Evolutionary conservation across 2,888 invertebrate species (phyloP), one percentile per base, ranked within the genome.

Genomic region (Perizoma flavofasciatum): DNA sequence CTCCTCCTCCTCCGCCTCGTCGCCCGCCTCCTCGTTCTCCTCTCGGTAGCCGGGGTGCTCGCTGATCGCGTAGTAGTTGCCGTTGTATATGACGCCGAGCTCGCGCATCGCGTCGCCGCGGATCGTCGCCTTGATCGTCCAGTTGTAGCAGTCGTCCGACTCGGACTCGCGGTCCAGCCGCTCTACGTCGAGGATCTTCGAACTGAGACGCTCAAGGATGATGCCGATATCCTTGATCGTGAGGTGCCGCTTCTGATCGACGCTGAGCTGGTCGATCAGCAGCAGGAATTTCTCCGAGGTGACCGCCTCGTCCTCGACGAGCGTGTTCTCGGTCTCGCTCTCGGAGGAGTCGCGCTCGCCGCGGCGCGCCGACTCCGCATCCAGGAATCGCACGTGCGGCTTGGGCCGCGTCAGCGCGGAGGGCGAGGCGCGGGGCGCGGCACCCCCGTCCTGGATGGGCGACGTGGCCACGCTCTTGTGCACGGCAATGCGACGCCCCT

Each of bases 81-180:
- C 97, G 90, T 98, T 97, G 92, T 98, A 98, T 83, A 98, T 97
- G 74, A 98, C 97, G 67, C 98, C 98, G 67, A 98, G 93, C 88
- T 98, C 98, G 60, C 97, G 94, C 77, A 98, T 92, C 75, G 97
- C 96, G 88, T 98, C 97, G 54, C 98, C 98, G 65, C 97, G 94
- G 82, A 98, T 98, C 75, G 97, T 97, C 77, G 98, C 98, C 90
- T 97, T 98, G 92, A 98, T 98, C 88, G 98, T 98, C 98, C 98
- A 98, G 90, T 98, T 97, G 93, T 97, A 97, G 85, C 97, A 97
- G 88, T 98, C 97, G 88, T 97, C 97, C 85, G 97, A 97, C 87
- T 98, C 98, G 74, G 96, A 96, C 86, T 98, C 98, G 61, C 98
- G 94, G 86, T 98, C 97, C 73, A 98, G 93, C 71, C 97, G 94